These are phyloP conservation scores for Plectus sambesii DNA, from an alignment of 1,140 invertebrate genomes.

Conservation along the genomic window DNA sequence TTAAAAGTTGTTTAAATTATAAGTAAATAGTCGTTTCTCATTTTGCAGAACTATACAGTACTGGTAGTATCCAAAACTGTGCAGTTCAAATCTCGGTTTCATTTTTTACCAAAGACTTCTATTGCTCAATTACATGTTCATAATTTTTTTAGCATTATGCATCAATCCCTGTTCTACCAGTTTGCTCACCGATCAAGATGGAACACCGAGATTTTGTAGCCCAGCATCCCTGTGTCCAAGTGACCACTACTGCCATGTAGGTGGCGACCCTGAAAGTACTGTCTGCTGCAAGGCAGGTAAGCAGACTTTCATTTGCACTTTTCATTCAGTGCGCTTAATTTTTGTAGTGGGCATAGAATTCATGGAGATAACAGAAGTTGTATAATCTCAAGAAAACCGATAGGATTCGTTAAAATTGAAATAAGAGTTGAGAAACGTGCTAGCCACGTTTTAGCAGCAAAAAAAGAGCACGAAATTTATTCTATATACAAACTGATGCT, in stretches of 20 bases:
- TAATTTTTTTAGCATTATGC: slow-evolving; percentile 24
- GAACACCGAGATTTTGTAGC: slow-evolving; percentile 31
- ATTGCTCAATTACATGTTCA: slow-evolving; percentile 6
- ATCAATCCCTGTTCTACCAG: slow-evolving; percentile 40
- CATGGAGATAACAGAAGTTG: too few species aligned
- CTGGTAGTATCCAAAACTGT: too few species aligned
- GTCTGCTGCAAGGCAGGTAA: slow-evolving; percentile 39
- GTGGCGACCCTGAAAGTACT: slow-evolving; percentile 35
- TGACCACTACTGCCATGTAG: slow-evolving; percentile 42
- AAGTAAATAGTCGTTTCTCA: too few species aligned
- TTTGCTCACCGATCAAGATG: slow-evolving; percentile 28
- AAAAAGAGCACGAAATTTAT: not conserved
- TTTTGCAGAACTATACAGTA: too few species aligned
- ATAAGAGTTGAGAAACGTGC: too few species aligned
- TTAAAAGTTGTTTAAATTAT: too few species aligned
- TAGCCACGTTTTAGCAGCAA: slow-evolving; percentile 15
- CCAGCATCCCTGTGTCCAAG: slow-evolving; percentile 36
- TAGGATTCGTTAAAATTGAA: too few species aligned
- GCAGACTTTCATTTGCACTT: not conserved
- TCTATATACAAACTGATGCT: not conserved
- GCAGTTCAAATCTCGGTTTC: too few species aligned
- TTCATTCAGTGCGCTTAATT: too few species aligned
- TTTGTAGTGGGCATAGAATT: too few species aligned
- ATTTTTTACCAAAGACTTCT: too few species aligned
- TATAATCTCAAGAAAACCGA: too few species aligned